These are phyloP conservation scores for Brachionus koreanus DNA, from an alignment of 1,140 invertebrate genomes.

Conservation along the genomic window DNA sequence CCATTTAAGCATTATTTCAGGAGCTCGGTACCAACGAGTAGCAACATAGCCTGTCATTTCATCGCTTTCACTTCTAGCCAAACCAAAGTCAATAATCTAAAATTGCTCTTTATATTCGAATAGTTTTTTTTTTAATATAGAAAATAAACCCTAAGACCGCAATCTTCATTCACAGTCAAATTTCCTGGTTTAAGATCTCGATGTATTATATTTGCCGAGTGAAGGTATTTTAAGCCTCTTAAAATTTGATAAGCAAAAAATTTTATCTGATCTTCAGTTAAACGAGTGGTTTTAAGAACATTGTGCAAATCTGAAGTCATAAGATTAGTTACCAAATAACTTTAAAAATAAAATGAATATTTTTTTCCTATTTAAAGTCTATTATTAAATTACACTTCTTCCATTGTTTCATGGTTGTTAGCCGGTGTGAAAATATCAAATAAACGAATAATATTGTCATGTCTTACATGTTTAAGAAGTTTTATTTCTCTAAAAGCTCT, in stretches of 20 bases:
- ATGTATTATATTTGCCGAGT: slow-evolving; percentile 98
- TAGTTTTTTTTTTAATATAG: background rate
- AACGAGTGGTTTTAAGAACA: slow-evolving; percentile 88
- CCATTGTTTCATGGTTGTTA: slow-evolving; percentile 70
- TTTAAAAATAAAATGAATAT: slow-evolving; percentile 53
- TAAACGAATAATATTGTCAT: slow-evolving; percentile 70
- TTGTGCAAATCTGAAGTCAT: slow-evolving; percentile 99
- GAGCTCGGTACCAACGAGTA: slow-evolving; percentile 82
- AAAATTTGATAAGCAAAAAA: slow-evolving; percentile 98
- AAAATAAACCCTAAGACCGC: slow-evolving; percentile 83
- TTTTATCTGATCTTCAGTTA: slow-evolving; percentile 97
- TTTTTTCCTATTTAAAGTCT: background rate
- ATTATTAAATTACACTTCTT: slow-evolving; percentile 70
- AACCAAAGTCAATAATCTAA: slow-evolving; percentile 91
- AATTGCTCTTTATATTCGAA: background rate
- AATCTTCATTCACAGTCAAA: slow-evolving; percentile 99
- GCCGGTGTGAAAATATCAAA: slow-evolving; percentile 85
- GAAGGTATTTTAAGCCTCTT: slow-evolving; percentile 91
- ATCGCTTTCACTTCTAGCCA: slow-evolving; percentile 70
- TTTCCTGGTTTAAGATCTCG: slow-evolving; percentile 97
- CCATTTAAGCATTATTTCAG: slow-evolving; percentile 99
- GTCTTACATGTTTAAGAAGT: slow-evolving; percentile 60
- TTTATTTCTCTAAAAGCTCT: slow-evolving; percentile 60
- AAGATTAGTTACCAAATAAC: slow-evolving; percentile 89
- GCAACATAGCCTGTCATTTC: slow-evolving; percentile 99